Evolutionary conservation across 2,113 vertebrate genomes (phyloP), one percentile per base, ranked within the genome.

Genomic region (Ia io): DNA sequence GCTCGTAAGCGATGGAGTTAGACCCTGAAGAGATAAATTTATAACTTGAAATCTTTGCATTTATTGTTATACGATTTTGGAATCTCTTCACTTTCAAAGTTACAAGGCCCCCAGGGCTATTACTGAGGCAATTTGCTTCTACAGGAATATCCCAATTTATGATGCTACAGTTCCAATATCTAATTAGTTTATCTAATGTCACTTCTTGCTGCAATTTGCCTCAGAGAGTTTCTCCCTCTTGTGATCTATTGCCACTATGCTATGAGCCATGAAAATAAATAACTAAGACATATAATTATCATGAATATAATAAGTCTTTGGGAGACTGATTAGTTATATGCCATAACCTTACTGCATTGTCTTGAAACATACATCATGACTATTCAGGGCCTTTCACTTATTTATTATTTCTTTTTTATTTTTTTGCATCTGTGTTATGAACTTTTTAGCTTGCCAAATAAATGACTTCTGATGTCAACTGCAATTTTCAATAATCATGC

Each of bases 121-220:
- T 88, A 78, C 71, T 35, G 12, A 80, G 30, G 67, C 30, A 82
- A 8, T 82, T 90, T 95, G 76, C 61, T 67, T 88, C 28, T 84
- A 37, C 2, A 30, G 18, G 82, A 90, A 37, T 35, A 84, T 74
- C 32, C 37, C 10, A 84, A 73, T 92, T 96, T 88, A 83, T 30
- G 32, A 53, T 78, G 40, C 82, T 91, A 28, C 4, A 70, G 53
- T 88, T 97, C 71, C 67, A 88, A 42, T 69, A 61, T 90, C 90
- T 97, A 97, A 97, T 96, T 96, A 97, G 92, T 96, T 93, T 95
- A 82, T 93, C 49, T 82, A 65, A 76, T 91, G 96, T 96, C 93
- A 87, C 28, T 91, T 95, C 73, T 96, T 74, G 42, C 80, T 88
- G 67, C 35, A 83, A 69, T 51, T 91, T 96, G 80, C 71, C 84